Base-by-base conservation (phyloP, 2,888 invertebrate genomes). In the Philaethria dido region DNA sequence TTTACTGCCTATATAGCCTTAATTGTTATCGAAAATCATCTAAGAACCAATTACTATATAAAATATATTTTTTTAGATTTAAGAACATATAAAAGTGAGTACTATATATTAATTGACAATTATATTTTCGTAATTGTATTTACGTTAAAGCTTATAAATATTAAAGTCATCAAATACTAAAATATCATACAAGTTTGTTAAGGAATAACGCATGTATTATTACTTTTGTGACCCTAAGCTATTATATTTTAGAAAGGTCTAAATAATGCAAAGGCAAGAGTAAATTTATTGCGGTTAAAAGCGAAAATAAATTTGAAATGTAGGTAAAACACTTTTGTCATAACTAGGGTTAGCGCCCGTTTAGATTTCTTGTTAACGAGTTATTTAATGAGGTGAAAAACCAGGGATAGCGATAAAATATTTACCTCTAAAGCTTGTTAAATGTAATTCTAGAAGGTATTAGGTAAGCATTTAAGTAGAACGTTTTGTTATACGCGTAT, bases 131-230 rank as follows among this genome's bases (percentile, higher is more conserved):
- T 48, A 39, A 39, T n/a, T 8, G 14, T 25, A 8, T 22, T 78
- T 80, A 80, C 74, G 78, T 73, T 77, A 75, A 85, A 80, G 73
- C 76, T 83, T 81, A 84, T 83, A 77, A 83, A 83, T 83, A 78
- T 80, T 73, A 66, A 77, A 75, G 74, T 78, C 75, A 73, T 78
- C 74, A 75, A 75, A 78, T 68, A 70, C 64, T 77, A 77, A 79
- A 83, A 76, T 74, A 72, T 78, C 77, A 74, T 68, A 75, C 73
- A 77, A 78, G 78, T 80, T 82, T 79, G 72, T 77, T 79, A 79
- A 78, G 78, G 74, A 80, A 76, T 80, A 76, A 76, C 78, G 77
- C 75, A 77, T 78, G 78, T 76, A 80, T 81, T 79, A 80, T 76
- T 74, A 78, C 79, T 76, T 77, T 76, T 75, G 74, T 74, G 73